These are phyloP conservation scores for Diabrotica undecimpunctata DNA, from an alignment of 1,140 invertebrate genomes.

Conservation along the genomic window DNA sequence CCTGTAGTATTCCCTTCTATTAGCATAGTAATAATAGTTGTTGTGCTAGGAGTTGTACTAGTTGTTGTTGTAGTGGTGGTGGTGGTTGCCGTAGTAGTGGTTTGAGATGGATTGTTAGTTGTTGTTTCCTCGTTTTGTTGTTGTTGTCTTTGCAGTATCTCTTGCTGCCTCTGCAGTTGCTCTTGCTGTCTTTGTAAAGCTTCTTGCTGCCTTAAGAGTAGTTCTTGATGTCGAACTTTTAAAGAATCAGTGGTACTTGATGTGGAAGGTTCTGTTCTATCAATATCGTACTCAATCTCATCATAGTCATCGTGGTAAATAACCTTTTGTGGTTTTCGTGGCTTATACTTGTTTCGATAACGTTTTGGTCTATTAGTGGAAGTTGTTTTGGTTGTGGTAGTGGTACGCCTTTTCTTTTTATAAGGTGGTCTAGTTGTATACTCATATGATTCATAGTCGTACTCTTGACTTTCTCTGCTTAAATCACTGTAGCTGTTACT, in stretches of 20 bases:
- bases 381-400: not conserved
- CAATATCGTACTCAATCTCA: conserved; percentile 14
- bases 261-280: conserved; percentile 11
- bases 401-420: conserved; percentile 13
- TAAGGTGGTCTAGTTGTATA: conserved; percentile 14
- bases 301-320: conserved; percentile 8
- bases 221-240: not conserved
- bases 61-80: conserved; percentile 18
- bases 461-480: not conserved
- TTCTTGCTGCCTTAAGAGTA: not conserved
- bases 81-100: conserved; percentile 14
- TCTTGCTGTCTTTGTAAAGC: not conserved
- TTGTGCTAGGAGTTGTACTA: conserved; percentile 3
- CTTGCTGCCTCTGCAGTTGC: conserved; percentile 7
- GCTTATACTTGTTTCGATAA: conserved; percentile 11
- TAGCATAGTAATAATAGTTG: not conserved
- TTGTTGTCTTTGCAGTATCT: conserved; percentile 2
- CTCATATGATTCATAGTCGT: conserved; percentile 20
- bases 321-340: not conserved
- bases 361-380: conserved; percentile 1
- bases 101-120: not conserved
- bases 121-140: not conserved
- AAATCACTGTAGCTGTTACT: conserved; percentile 12
- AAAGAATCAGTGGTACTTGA: conserved; percentile 1
- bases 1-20: not conserved